Conservation (phyloP, 2,888 invertebrate genomes). For the Nephrotoma guestfalica region DNA sequence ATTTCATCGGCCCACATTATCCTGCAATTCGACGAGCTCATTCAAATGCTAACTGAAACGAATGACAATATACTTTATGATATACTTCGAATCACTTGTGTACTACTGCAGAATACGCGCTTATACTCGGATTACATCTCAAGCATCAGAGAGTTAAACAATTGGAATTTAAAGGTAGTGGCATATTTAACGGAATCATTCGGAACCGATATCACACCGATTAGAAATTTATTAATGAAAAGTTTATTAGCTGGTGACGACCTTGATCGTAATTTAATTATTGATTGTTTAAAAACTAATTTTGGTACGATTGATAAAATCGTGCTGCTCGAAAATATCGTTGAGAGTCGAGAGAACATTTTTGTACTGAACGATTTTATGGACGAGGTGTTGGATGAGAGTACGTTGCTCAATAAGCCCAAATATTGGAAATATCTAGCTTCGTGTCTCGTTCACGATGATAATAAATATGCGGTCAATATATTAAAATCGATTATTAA, state of each 20-base stretch:
- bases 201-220: not conserved
- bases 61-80: not conserved
- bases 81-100: not conserved
- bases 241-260: not conserved
- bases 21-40: not conserved
- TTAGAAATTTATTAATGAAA: not conserved
- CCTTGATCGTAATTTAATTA: not conserved
- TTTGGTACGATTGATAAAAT: not conserved
- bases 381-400: not conserved
- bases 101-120: not conserved
- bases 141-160: not conserved
- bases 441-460: not conserved
- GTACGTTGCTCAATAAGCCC: not conserved
- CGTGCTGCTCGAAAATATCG: not conserved
- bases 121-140: not conserved
- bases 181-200: not conserved
- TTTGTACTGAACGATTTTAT: not conserved
- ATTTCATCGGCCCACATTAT: not conserved
- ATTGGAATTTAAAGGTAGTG: not conserved
- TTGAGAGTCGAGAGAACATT: not conserved
- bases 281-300: not conserved
- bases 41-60: not conserved
- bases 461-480: not conserved
- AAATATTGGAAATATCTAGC: not conserved
- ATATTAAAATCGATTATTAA: constrained; percentile 4